These are phyloP conservation scores for Aromia moschata DNA, from an alignment of 2,888 invertebrate genomes.

Conservation along the genomic window DNA sequence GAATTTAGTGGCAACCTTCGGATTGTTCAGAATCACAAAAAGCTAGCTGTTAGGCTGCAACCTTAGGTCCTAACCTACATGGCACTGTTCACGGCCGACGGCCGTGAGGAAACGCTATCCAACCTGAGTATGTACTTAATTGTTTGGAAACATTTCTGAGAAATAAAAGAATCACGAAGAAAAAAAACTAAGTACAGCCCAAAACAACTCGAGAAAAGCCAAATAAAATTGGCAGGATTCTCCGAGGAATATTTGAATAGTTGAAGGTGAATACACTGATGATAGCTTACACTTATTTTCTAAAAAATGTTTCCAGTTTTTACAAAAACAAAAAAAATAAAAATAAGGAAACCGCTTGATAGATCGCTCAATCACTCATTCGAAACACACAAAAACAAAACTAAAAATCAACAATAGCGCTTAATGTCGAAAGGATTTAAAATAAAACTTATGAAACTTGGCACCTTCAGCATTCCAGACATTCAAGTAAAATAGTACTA, in stretches of 20 bases:
- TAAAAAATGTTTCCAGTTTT: slow-evolving; percentile 31
- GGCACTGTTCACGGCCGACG: slow-evolving; percentile 55
- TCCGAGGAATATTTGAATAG: too few species aligned
- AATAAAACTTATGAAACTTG: slow-evolving; percentile 42
- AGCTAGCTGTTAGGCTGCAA: slow-evolving; percentile 56
- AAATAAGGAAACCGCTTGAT: slow-evolving; percentile 27
- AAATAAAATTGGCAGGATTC: too few species aligned
- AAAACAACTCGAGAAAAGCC: background rate
- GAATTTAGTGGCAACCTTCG: slow-evolving; percentile 50
- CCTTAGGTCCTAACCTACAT: slow-evolving; percentile 60
- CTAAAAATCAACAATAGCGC: slow-evolving; percentile 44
- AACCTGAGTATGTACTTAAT: slow-evolving; percentile 57
- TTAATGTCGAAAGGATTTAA: slow-evolving; percentile 32
- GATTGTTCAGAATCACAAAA: slow-evolving; percentile 52
- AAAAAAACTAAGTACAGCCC: background rate
- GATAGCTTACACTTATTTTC: too few species aligned
- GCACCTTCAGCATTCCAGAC: slow-evolving; percentile 49
- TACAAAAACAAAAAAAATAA: slow-evolving; percentile 25
- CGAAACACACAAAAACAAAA: slow-evolving; percentile 45
- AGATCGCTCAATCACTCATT: slow-evolving; percentile 20
- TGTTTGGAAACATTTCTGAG: slow-evolving; percentile 30
- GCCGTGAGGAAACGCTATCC: slow-evolving; percentile 58
- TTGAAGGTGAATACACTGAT: too few species aligned
- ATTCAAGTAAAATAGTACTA: slow-evolving; percentile 44
- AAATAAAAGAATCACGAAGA: background rate